These are phyloP conservation scores for Acanthochromis polyacanthus DNA, from an alignment of 2,113 vertebrate genomes.

Conservation along the genomic window DNA sequence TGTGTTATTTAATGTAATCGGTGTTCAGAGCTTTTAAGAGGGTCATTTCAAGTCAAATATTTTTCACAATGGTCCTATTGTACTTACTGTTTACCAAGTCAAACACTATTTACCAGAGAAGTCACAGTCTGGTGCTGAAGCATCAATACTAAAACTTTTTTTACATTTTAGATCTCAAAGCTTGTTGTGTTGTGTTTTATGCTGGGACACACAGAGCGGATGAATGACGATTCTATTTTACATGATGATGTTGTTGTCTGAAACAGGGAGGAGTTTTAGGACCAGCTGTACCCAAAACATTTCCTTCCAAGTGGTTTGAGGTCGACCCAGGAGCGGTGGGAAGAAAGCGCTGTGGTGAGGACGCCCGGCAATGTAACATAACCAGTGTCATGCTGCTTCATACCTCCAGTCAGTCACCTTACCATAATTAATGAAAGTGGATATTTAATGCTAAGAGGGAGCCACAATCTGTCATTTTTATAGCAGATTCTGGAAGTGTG, in stretches of 20 bases:
- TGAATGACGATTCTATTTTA: conserved; percentile 21
- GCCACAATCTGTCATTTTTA: neutral
- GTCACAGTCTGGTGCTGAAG: neutral
- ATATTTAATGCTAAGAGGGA: neutral
- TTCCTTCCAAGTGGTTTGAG: conserved; percentile 60
- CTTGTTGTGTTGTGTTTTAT: neutral
- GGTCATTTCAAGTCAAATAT: neutral
- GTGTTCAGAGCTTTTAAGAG: conserved; percentile 4
- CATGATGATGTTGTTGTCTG: conserved; percentile 18
- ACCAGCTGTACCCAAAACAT: conserved; percentile 49
- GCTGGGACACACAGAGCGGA: neutral
- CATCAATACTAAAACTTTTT: neutral
- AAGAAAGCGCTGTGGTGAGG: conserved; percentile 33
- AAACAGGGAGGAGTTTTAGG: conserved; percentile 26
- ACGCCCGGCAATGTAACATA: conserved; percentile 21
- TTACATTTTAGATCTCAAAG: no score
- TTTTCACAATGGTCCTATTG: neutral
- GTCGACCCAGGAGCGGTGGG: conserved; percentile 39
- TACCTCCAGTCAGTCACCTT: conserved; percentile 3
- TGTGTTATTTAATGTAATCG: conserved; percentile 10
- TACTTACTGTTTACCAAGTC: neutral
- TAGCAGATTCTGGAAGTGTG: neutral
- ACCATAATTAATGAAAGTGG: neutral
- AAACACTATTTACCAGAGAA: neutral
- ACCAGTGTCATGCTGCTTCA: conserved; percentile 2